These are phyloP conservation scores for Aplidium turbinatum DNA, from an alignment of 23 tunicate genomes.

Conservation along the genomic window DNA sequence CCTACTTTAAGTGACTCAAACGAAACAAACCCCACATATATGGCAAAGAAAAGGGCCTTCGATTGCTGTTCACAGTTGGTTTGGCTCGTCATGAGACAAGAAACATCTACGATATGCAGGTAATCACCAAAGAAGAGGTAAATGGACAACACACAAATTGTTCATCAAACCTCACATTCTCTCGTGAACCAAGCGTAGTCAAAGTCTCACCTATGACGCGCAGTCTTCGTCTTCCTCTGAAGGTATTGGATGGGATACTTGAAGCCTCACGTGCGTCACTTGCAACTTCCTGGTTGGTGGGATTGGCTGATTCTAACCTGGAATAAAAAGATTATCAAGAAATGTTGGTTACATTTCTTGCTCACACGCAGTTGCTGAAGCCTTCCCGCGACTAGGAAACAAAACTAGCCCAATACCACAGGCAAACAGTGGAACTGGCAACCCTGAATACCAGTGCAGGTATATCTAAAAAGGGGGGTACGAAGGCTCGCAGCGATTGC, in stretches of 20 bases:
- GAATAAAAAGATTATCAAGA: too few species aligned
- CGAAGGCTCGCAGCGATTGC: too few species aligned
- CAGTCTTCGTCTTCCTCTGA: slow-evolving; percentile 33
- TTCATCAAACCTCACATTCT: not conserved
- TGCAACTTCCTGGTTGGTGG: slow-evolving; percentile 13
- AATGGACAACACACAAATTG: not conserved
- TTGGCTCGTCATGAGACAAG: not conserved
- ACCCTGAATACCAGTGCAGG: too few species aligned
- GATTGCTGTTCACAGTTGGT: not conserved
- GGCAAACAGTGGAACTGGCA: too few species aligned
- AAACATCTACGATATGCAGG: not conserved
- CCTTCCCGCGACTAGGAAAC: too few species aligned
- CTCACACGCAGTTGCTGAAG: too few species aligned
- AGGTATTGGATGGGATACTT: slow-evolving; percentile 35
- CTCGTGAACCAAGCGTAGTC: not conserved
- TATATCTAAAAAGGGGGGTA: too few species aligned
- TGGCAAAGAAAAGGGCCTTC: too few species aligned
- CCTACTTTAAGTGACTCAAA: too few species aligned
- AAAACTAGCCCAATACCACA: too few species aligned
- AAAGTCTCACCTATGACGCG: slow-evolving; percentile 31
- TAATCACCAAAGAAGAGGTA: not conserved
- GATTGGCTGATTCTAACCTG: slow-evolving; percentile 26
- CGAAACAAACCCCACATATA: too few species aligned
- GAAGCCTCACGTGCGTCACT: slow-evolving; percentile 14
- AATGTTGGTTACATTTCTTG: too few species aligned